Percentiles rank a stretch among this genome's conserved stretches.
Conservation (phyloP, 37 sponge, comb jelly and placozoan species). For the Halisarca cf. caerulea region DNA sequence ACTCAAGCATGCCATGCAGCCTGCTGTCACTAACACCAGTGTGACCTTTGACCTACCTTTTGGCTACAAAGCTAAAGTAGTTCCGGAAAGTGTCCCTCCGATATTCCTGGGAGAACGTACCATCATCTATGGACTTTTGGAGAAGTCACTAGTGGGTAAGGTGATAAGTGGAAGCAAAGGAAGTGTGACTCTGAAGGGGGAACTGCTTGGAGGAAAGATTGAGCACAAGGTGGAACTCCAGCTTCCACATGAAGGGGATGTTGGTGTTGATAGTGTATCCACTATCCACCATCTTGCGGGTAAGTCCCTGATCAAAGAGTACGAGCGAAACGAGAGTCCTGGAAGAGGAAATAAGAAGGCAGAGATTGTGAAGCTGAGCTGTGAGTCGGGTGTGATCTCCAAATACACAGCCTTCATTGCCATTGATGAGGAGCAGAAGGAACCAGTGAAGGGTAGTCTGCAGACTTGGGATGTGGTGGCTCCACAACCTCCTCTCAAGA, state of each 20-base stretch:
- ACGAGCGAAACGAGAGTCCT: not conserved
- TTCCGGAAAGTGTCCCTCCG: conserved; percentile 49
- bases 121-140: conserved; percentile 64
- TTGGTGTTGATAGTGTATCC: not conserved
- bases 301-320: conserved; percentile 64
- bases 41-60: conserved; percentile 47
- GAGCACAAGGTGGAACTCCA: conserved; percentile 40
- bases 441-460: conserved; percentile 65
- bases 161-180: conserved; percentile 22
- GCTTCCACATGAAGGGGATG: not conserved
- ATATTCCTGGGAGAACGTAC: conserved; percentile 68
- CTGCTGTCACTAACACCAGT: conserved; percentile 50
- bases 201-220: conserved; percentile 33
- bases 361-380: conserved; percentile 56
- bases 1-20: conserved; percentile 70
- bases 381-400: conserved; percentile 67
- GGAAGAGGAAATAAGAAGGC: not conserved
- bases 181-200: conserved; percentile 46
- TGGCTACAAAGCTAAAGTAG: conserved; percentile 28
- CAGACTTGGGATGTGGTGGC: conserved; percentile 49
- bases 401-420: conserved; percentile 71
- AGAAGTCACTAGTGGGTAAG: conserved; percentile 1
- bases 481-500: not conserved
- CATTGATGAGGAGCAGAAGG: conserved; percentile 58
- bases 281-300: conserved; percentile 77